Base-by-base conservation (phyloP, 92 coral and sea anemone genomes). In the Epizoanthus rinbou region DNA sequence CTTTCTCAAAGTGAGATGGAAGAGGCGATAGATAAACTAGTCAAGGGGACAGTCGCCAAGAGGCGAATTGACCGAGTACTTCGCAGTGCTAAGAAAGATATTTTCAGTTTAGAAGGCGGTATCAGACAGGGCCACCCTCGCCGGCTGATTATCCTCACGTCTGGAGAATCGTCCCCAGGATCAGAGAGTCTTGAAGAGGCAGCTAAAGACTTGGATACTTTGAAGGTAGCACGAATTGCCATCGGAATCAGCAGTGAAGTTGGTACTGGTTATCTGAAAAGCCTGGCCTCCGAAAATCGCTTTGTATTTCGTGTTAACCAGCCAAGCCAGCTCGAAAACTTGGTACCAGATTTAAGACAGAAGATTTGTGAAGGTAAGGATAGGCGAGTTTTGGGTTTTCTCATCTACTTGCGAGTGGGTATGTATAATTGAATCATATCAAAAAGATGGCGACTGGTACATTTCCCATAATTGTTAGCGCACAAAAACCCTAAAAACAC, bases 91-190 rank as follows among this genome's bases (percentile, higher is more conserved):
- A 89, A 85, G 69, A 80, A 79, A 37, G 88, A 86, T 28, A 72
- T 89, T 6, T 89, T 89, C 50, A 89, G 92, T 37, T 73, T 85
- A 11, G 92, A 89, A 59, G 92, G 89, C 21, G 69, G 88, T 64
- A 76, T 80, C 17, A 85, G 92, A 35, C 92, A 89, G 16, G 92
- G 92, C 1, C 92, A 89, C 37, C 82, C 86, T n/a, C 89, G 87
- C 50, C 82, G 71, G 4, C 87, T 93, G 25, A 71, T 93, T 11
- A 73, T 91, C 45, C 74, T 93, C 2, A 84, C 87, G 11, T 88
- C 97, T 24, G 94, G 86, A 18, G 86, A 75, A 21, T 59, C 97
- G 14, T 81, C 94, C 0, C 53, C 89, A 23, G 89, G 79, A 33
- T 88, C 93, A 19, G 89, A 75, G 21, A 60, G 73, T 54, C 47